Evolutionary conservation across 2,797 vertebrate genomes (phyloP).

Genomic region (Sphaeramia orbicularis): DNA sequence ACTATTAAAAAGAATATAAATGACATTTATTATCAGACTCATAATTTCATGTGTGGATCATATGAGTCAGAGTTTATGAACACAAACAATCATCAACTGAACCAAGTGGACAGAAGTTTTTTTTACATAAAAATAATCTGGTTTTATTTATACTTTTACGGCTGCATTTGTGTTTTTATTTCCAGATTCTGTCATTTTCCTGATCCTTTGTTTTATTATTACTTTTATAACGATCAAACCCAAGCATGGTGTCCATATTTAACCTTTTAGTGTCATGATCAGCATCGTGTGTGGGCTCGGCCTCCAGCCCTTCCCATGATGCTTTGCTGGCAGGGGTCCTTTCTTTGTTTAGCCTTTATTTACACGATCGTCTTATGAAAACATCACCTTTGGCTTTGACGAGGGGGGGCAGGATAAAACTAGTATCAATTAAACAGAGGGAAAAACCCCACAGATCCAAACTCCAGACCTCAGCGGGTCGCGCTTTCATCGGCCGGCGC

Average conservation of each 20-base stretch:
- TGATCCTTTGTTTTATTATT: too few relatives aligned
- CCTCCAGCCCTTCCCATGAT: conserved; percentile 79
- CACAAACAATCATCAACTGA: too few relatives aligned
- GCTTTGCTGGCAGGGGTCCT: conserved; percentile 73
- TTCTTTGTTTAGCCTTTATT: conserved; percentile 71
- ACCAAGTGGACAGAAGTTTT: too few relatives aligned
- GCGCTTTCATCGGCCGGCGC: conserved; percentile 73
- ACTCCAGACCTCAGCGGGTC: conserved; percentile 51
- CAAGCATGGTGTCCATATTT: conserved; percentile 63
- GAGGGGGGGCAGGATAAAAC: conserved; percentile 74
- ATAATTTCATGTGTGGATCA: too few relatives aligned
- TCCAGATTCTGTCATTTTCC: too few relatives aligned
- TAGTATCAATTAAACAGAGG: conserved; percentile 74
- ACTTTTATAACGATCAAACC: too few relatives aligned
- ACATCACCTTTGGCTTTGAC: conserved; percentile 80
- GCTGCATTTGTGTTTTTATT: too few relatives aligned
- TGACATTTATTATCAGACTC: too few relatives aligned
- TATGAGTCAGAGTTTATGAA: too few relatives aligned
- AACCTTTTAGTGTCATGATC: conserved; percentile 66
- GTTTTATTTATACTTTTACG: too few relatives aligned
- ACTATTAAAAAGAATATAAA: too few relatives aligned
- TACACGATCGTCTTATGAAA: conserved; percentile 76
- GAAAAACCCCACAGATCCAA: conserved; percentile 69
- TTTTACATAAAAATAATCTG: too few relatives aligned
- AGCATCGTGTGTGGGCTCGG: conserved; percentile 83